These are phyloP conservation scores for Sialia sialis DNA, from an alignment of 2,113 vertebrate species.

Conservation along the genomic window DNA sequence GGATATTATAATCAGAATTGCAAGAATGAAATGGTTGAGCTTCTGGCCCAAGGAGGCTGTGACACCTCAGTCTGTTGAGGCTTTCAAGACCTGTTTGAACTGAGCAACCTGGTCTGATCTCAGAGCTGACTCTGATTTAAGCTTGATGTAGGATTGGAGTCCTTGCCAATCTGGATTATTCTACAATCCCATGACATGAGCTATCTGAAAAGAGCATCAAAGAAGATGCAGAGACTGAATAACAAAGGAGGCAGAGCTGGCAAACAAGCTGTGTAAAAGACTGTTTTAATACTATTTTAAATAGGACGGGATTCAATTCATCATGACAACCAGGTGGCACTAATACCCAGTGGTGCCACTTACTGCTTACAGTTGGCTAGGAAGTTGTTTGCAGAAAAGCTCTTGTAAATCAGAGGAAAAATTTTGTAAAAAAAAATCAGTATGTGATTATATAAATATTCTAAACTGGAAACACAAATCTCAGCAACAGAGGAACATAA, in stretches of 20 bases:
- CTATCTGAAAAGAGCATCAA: neutral
- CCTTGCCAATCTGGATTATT: neutral
- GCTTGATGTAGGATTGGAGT: fast-evolving
- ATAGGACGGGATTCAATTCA: neutral
- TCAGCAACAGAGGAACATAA: slow-evolving; percentile 16
- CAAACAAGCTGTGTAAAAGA: neutral
- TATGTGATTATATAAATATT: neutral
- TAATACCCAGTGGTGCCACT: neutral
- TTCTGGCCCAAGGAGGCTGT: neutral
- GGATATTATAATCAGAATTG: neutral
- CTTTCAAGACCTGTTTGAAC: neutral
- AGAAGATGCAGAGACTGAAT: neutral
- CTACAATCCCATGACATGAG: neutral
- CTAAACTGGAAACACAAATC: neutral
- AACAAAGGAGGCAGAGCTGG: neutral
- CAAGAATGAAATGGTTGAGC: neutral
- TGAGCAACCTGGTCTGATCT: neutral
- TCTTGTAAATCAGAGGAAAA: neutral
- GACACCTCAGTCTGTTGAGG: neutral
- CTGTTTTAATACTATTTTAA: neutral
- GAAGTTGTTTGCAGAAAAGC: neutral
- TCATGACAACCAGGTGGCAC: neutral
- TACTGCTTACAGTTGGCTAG: neutral
- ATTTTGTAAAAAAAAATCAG: neutral
- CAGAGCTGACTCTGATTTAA: neutral